Conservation (phyloP, 2,888 invertebrate genomes). For the Agrotis exclamationis region DNA sequence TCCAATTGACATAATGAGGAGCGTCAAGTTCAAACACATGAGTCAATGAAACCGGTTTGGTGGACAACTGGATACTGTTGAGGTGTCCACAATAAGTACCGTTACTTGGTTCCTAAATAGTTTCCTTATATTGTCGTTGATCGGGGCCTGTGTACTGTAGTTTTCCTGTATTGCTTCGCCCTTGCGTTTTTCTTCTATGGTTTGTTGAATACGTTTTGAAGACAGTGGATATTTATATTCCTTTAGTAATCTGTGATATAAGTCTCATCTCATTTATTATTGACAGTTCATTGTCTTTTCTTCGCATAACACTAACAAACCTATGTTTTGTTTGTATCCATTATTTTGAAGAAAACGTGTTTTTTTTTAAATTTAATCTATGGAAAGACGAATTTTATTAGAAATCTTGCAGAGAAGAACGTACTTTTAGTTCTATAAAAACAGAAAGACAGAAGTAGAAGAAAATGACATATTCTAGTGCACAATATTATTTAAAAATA, state of each 20-base stretch:
- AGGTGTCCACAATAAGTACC: constrained; percentile 25
- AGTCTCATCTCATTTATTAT: not conserved
- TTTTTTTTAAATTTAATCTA: not conserved
- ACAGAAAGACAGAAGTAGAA: not conserved
- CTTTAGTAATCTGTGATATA: not conserved
- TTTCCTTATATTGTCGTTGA: constrained; percentile 38
- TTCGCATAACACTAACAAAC: too few species aligned
- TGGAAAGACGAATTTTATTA: not conserved
- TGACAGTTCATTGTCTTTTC: not conserved
- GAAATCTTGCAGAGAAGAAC: too few species aligned
- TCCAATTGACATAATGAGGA: constrained; percentile 63
- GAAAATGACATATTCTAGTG: not conserved
- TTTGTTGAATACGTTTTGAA: constrained; percentile 12
- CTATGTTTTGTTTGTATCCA: too few species aligned
- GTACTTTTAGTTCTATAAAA: too few species aligned
- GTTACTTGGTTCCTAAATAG: constrained; percentile 32
- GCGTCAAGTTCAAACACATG: constrained; percentile 48
- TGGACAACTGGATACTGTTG: constrained; percentile 13
- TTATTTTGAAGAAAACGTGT: not conserved
- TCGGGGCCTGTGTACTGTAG: not conserved
- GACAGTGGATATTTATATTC: too few species aligned
- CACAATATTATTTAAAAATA: not conserved
- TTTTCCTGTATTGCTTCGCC: constrained; percentile 35
- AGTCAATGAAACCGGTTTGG: constrained; percentile 44
- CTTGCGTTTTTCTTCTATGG: constrained; percentile 1